Conservation (phyloP, 1,140 invertebrate genomes). For the Caenorhabditis brenneri region DNA sequence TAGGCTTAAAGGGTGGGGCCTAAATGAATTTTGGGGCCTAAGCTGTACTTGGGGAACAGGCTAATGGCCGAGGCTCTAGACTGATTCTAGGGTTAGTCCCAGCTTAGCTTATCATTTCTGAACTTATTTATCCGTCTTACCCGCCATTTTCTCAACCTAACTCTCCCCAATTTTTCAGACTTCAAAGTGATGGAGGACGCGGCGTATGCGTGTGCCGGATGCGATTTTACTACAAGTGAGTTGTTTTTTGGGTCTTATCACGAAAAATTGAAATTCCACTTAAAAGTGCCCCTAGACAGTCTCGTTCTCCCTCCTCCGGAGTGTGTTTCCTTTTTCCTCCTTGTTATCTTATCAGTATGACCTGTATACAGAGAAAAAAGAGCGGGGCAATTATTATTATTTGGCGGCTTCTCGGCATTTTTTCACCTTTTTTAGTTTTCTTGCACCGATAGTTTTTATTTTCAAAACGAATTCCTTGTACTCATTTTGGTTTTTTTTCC, state of each 20-base stretch:
- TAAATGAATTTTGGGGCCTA: too few species aligned
- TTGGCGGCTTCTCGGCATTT: background rate
- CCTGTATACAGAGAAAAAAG: background rate
- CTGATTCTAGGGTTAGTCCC: too few species aligned
- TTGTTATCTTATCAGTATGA: background rate
- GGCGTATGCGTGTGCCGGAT: constrained; percentile 49
- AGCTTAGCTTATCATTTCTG: too few species aligned
- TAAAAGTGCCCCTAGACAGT: too few species aligned
- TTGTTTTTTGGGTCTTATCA: background rate
- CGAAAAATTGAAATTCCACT: too few species aligned
- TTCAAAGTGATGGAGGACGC: constrained; percentile 50
- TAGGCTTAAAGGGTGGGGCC: too few species aligned
- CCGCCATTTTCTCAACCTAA: background rate
- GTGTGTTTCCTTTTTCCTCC: background rate
- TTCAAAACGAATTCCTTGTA: too few species aligned
- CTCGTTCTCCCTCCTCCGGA: background rate
- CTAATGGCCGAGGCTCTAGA: too few species aligned
- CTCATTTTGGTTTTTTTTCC: too few species aligned
- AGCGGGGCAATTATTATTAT: background rate
- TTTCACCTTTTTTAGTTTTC: background rate
- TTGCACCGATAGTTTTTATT: too few species aligned
- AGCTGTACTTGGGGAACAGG: too few species aligned
- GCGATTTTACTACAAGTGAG: constrained; percentile 50
- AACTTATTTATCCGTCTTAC: too few species aligned
- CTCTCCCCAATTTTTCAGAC: constrained; percentile 8